phyloP scores from a whole-genome alignment of 2,888 invertebrate species.

The Drosophila limbata region DNA sequence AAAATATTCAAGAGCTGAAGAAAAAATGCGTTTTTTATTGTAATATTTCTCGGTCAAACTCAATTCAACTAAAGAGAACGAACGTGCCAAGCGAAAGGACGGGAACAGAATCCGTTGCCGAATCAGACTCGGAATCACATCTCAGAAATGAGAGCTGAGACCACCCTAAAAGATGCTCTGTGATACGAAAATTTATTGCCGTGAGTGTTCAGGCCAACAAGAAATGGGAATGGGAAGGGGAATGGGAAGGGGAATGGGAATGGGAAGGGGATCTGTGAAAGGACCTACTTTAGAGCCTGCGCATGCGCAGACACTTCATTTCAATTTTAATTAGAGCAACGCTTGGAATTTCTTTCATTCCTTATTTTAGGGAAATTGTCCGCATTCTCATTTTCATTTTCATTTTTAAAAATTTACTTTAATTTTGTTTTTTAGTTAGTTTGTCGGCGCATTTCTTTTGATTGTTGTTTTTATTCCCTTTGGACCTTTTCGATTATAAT shows the following conservation, averaged over 20 bases:
- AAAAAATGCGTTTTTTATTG: constrained; percentile 73
- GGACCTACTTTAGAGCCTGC: constrained; percentile 43
- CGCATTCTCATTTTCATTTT: constrained; percentile 38
- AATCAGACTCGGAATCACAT: constrained; percentile 2
- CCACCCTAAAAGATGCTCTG: constrained; percentile 57
- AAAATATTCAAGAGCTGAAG: background rate
- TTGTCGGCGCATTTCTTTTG: constrained; percentile 63
- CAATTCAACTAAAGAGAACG: constrained; percentile 49
- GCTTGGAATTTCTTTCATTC: constrained; percentile 40
- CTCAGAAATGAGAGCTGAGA: constrained; percentile 28
- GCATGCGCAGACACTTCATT: constrained; percentile 70
- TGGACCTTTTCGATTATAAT: constrained; percentile 65
- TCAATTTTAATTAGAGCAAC: constrained; percentile 77
- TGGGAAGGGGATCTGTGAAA: constrained; percentile 27
- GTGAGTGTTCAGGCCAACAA: background rate
- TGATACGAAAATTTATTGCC: constrained; percentile 64
- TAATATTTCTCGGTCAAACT: constrained; percentile 51
- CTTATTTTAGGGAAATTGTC: background rate
- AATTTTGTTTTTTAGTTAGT: constrained; percentile 43
- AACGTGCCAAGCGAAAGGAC: constrained; percentile 68
- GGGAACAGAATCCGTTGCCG: constrained; percentile 18
- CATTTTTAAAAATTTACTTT: constrained; percentile 18
- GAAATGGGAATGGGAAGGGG: constrained; percentile 1
- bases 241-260: background rate
- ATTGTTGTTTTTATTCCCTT: constrained; percentile 25